Evolutionary conservation across 2,797 vertebrate genomes (phyloP).

Genomic region (Acanthiza pusilla): DNA sequence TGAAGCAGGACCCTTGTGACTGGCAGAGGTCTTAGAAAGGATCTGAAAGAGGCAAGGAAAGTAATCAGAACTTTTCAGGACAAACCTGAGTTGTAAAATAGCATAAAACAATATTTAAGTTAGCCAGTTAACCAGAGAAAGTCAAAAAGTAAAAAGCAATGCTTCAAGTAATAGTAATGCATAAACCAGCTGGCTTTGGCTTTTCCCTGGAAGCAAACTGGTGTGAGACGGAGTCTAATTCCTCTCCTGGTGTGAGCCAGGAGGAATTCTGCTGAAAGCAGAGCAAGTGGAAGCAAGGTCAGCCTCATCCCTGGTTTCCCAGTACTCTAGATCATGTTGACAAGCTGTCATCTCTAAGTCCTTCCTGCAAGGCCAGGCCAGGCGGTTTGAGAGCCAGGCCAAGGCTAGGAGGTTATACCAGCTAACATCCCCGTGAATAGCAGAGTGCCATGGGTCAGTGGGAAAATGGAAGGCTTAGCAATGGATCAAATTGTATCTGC

Average conservation of each 20-base stretch:
- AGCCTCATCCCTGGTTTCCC: not conserved
- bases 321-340: not conserved
- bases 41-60: not conserved
- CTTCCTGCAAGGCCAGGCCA: not conserved
- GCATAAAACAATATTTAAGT: not conserved
- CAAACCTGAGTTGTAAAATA: not conserved
- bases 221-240: not conserved
- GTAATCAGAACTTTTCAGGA: not conserved
- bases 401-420: constrained; percentile 24
- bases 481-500: constrained; percentile 77
- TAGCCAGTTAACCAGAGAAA: not conserved
- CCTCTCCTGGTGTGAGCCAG: not conserved
- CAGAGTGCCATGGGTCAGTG: constrained; percentile 60
- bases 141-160: not conserved
- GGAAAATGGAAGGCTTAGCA: constrained; percentile 73
- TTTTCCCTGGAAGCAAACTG: not conserved
- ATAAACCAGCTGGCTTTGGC: not conserved
- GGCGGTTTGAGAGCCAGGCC: not conserved
- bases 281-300: not conserved
- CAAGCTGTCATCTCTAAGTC: not conserved
- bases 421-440: constrained; percentile 27
- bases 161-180: not conserved
- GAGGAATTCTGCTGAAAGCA: not conserved
- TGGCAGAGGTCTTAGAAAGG: not conserved
- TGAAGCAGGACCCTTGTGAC: not conserved